Evolutionary conservation across 2,888 invertebrate species (phyloP), one percentile per base, ranked within the genome.

Genomic region (Imbricaverruca yamaguchii): DNA sequence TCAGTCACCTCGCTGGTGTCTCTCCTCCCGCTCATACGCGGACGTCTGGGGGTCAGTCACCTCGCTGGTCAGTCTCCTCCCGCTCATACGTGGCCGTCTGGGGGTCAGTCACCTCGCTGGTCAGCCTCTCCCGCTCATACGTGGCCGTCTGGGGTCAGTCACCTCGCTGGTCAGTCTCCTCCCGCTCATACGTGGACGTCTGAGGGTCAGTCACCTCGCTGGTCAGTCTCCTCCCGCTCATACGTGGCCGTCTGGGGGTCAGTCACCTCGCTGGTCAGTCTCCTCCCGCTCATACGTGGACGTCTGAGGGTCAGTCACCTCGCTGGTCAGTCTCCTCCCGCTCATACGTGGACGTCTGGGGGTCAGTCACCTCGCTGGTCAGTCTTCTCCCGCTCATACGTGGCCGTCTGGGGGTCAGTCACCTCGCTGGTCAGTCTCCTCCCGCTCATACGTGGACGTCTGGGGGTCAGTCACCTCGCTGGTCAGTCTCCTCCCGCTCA

Each of bases 161-260:
- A 93, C 91, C 82, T 92, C 91, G 85, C 94, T 93, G 61, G 92
- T 87, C 55, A 74, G 86, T 9, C 83, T 88, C 88, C 81, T 85
- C 84, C 11, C 86, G 86, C 80, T 88, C 87, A 82, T 88, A 88
- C 82, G 87, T 87, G 3, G 90, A 90, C 57, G 90, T 90, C 84
- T 89, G 85, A 56, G 39, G 39, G 39, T 39, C 39, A 39, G 39
- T 39, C 4, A 39, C 39, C 39, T 39, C 39, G 39, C 39, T 39
- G 1, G 39, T 39, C 39, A 39, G 39, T 39, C 39, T 39, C 4
- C 39, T 39, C 39, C 39, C 39, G 39, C 39, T 39, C 39, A 39
- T 39, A 39, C 4, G 39, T 39, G 39, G 39, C 1, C 1, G 39
- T 39, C 39, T 39, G 39, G 4, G 39, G 39, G 39, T 39, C 39